Percentiles rank a stretch among this genome's conserved stretches.
These are phyloP conservation scores for Collichthys lucidus DNA, from an alignment of 2,113 vertebrate species.

Conservation along the genomic window DNA sequence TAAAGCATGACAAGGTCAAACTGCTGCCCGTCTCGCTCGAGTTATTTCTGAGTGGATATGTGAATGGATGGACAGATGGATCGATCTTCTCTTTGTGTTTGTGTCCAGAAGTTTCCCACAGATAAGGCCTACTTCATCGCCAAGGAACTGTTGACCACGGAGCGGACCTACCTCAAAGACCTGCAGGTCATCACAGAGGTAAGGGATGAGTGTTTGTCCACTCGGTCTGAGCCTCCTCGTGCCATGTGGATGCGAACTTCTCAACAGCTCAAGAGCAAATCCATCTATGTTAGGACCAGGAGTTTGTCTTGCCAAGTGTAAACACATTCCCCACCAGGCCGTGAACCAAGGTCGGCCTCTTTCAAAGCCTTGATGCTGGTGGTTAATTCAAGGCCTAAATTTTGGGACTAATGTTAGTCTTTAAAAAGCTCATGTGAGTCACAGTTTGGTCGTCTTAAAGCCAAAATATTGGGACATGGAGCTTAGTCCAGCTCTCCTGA, in stretches of 20 bases:
- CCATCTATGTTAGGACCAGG: slow-evolving; percentile 13
- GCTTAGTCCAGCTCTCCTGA: not conserved
- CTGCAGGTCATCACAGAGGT: slow-evolving; percentile 95
- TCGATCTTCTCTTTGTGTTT: slow-evolving; percentile 48
- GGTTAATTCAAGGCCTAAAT: slow-evolving; percentile 6
- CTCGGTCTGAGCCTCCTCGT: no score
- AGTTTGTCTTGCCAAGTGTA: slow-evolving; percentile 8
- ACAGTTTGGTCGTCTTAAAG: not conserved
- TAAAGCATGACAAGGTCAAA: not conserved
- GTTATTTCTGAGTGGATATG: not conserved
- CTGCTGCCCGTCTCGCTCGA: not conserved
- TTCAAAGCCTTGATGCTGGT: not conserved
- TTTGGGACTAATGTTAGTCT: not conserved
- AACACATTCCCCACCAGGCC: slow-evolving; percentile 8
- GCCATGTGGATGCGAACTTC: not conserved
- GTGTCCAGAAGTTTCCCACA: slow-evolving; percentile 91
- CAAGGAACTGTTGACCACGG: slow-evolving; percentile 93
- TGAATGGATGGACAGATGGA: not conserved
- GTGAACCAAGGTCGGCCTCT: not conserved
- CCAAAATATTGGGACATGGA: not conserved
- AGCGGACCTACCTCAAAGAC: slow-evolving; percentile 95
- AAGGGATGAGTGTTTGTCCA: slow-evolving; percentile 16
- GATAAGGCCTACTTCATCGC: slow-evolving; percentile 97
- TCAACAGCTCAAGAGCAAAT: not conserved
- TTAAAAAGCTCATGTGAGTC: slow-evolving; percentile 32